phyloP scores from a whole-genome alignment of 1,140 invertebrate species.

The Hylaeus volcanicus region DNA sequence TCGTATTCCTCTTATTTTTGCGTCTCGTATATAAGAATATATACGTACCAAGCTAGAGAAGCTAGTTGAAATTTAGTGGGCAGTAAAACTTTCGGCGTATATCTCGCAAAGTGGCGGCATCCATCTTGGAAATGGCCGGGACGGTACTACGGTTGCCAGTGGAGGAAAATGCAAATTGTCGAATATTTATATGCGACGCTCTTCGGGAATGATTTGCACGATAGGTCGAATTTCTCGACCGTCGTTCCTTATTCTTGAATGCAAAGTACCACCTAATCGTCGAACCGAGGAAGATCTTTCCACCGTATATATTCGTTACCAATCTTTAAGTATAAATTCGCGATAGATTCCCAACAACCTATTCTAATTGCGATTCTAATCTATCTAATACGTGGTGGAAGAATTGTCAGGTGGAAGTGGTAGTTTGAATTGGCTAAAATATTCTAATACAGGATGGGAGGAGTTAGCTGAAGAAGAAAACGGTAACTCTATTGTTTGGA shows the following conservation, averaged over 20 bases:
- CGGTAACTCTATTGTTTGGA: too few species aligned
- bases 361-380: background rate
- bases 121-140: slow-evolving; percentile 73
- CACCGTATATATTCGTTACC: slow-evolving; percentile 19
- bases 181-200: slow-evolving; percentile 70
- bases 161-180: slow-evolving; percentile 71
- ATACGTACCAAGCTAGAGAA: slow-evolving; percentile 35
- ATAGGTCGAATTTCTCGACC: slow-evolving; percentile 38
- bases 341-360: too few species aligned
- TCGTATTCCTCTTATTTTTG: slow-evolving; percentile 69
- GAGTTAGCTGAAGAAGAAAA: too few species aligned
- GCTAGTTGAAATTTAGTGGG: slow-evolving; percentile 74
- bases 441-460: too few species aligned
- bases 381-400: too few species aligned
- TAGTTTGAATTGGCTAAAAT: too few species aligned
- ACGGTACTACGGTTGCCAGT: slow-evolving; percentile 50
- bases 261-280: slow-evolving; percentile 47
- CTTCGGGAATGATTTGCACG: slow-evolving; percentile 68
- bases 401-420: too few species aligned
- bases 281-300: slow-evolving; percentile 21
- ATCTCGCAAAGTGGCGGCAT: slow-evolving; percentile 73
- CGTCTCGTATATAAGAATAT: slow-evolving; percentile 54
- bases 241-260: slow-evolving; percentile 36
- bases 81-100: slow-evolving; percentile 75
- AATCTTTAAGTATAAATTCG: background rate